Conservation (phyloP, 2,113 vertebrate species). For the Loxodonta africana region DNA sequence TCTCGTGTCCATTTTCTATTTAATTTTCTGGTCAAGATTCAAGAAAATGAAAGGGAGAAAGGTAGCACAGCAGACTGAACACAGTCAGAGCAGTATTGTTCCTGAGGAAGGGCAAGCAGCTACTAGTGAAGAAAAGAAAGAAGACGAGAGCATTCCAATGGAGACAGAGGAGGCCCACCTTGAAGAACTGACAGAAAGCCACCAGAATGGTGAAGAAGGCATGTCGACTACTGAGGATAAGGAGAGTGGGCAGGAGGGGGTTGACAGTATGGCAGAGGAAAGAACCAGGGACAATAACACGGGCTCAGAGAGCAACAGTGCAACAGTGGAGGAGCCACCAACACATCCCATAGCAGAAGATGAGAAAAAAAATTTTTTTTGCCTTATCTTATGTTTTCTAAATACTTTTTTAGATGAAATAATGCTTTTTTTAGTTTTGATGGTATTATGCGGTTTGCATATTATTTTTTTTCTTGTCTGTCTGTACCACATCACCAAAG, state of each 20-base stretch:
- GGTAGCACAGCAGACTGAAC: constrained; percentile 95
- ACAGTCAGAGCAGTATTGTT: constrained; percentile 85
- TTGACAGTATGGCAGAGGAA: constrained; percentile 92
- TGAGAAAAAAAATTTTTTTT: constrained; percentile 86
- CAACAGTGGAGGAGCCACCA: constrained; percentile 89
- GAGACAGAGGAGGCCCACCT: constrained; percentile 93
- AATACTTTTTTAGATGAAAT: constrained; percentile 82
- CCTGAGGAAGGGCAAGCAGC: constrained; percentile 90
- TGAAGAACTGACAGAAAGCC: constrained; percentile 90
- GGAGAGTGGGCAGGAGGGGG: constrained; percentile 91
- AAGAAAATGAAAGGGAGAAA: constrained; percentile 91
- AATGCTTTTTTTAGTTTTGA: constrained; percentile 80
- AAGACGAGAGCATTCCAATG: constrained; percentile 92
- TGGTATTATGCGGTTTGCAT: constrained; percentile 76
- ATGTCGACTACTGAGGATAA: constrained; percentile 91
- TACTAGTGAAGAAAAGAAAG: constrained; percentile 91
- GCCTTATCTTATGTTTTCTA: constrained; percentile 76
- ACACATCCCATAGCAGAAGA: constrained; percentile 90
- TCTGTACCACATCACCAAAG: constrained; percentile 74
- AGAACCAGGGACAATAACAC: constrained; percentile 94
- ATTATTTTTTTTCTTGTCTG: constrained; percentile 65
- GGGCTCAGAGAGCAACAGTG: constrained; percentile 92
- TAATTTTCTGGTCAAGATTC: background rate
- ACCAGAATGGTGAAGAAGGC: constrained; percentile 91
- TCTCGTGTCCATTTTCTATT: background rate